These are phyloP conservation scores for Drosophila yooni DNA, from an alignment of 2,888 invertebrate genomes.

Conservation along the genomic window DNA sequence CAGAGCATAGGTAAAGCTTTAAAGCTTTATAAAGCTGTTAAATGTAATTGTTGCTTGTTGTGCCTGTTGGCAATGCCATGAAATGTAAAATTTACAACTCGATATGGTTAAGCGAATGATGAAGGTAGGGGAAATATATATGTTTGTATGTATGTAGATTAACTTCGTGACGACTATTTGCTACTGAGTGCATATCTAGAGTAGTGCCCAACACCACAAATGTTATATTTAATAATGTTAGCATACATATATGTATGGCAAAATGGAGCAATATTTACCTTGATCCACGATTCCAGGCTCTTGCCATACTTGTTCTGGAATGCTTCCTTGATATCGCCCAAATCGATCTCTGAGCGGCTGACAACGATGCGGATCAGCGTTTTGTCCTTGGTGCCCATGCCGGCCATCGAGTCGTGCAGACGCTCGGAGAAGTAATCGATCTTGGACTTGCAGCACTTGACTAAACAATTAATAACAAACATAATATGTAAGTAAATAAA, in stretches of 20 bases:
- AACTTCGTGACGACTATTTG: neutral
- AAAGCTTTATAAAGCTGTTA: conserved; percentile 25
- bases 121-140: neutral
- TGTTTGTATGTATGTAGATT: neutral
- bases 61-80: neutral
- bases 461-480: conserved; percentile 84
- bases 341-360: conserved; percentile 95
- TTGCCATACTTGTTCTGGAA: conserved; percentile 94
- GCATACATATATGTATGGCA: neutral
- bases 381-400: conserved; percentile 94
- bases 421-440: conserved; percentile 96
- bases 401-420: conserved; percentile 95
- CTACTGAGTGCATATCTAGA: conserved; percentile 20
- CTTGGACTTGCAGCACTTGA: conserved; percentile 95
- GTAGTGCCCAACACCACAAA: conserved; percentile 45
- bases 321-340: conserved; percentile 96
- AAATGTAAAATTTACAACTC: neutral
- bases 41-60: conserved; percentile 1
- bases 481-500: neutral
- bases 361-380: conserved; percentile 96
- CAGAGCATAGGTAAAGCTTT: conserved; percentile 25
- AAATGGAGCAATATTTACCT: conserved; percentile 86
- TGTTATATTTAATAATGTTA: conserved; percentile 20
- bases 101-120: neutral
- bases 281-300: conserved; percentile 93